Conservation (phyloP, 2,113 vertebrate genomes). For the Bujurquina vittata region DNA sequence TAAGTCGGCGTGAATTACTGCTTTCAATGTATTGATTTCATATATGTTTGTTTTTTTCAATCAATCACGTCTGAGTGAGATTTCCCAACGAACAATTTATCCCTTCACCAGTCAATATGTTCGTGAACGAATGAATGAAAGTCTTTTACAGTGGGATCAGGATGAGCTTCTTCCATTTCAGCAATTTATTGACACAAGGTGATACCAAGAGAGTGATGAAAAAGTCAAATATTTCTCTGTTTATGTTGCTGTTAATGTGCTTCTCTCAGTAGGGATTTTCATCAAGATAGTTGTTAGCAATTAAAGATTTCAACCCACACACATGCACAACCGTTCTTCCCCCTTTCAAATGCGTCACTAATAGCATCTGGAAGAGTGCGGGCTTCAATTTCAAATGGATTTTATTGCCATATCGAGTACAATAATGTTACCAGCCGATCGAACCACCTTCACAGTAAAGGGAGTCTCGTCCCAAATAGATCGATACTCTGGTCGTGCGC, state of each 20-base stretch:
- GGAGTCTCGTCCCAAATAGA: not conserved
- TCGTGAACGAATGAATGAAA: not conserved
- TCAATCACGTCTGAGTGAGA: conserved; percentile 6
- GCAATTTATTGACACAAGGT: not conserved
- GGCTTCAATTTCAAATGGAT: not conserved
- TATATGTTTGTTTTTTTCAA: not conserved
- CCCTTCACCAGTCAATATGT: not conserved
- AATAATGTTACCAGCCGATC: not conserved
- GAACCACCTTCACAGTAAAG: not conserved
- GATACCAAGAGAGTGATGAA: not conserved
- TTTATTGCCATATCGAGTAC: not conserved
- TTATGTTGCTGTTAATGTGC: not conserved
- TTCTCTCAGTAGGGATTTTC: not conserved
- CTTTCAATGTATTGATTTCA: conserved; percentile 9
- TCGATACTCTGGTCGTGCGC: not conserved
- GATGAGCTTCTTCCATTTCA: not conserved
- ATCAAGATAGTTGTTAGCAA: not conserved
- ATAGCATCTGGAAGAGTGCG: not conserved
- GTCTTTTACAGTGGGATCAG: not conserved
- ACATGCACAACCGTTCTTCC: not conserved
- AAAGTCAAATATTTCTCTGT: not conserved
- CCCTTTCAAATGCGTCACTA: not conserved
- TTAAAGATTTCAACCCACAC: not conserved
- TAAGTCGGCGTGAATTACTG: not conserved
- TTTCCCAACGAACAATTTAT: not conserved